Conservation (phyloP, 2,888 invertebrate genomes). For the Hedychridium roseum region DNA sequence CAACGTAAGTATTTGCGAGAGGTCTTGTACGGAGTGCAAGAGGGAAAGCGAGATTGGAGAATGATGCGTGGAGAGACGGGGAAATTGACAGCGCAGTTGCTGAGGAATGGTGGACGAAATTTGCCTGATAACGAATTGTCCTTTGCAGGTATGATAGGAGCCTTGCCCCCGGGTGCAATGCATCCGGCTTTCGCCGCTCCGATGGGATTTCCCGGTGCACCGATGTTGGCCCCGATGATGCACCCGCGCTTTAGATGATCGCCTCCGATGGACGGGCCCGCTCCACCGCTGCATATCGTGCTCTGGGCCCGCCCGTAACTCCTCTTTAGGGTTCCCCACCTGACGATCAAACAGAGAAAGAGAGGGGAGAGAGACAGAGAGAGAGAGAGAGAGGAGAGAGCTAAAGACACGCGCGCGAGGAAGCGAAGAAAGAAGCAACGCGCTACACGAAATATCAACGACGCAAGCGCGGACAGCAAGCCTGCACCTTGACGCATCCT, state of each 20-base stretch:
- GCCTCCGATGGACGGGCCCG: conserved; percentile 67
- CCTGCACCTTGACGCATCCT: conserved; percentile 41
- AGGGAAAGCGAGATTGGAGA: not conserved
- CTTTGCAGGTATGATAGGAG: conserved; percentile 64
- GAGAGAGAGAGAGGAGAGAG: conserved; percentile 13
- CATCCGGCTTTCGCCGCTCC: conserved; percentile 66
- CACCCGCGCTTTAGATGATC: conserved; percentile 90
- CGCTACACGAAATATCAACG: conserved; percentile 32
- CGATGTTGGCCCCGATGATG: conserved; percentile 74
- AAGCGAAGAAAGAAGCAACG: conserved; percentile 12
- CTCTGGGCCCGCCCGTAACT: conserved; percentile 68
- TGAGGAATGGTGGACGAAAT: not conserved
- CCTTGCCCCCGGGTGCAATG: conserved; percentile 65
- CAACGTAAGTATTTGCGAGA: conserved; percentile 42
- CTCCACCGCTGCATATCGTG: conserved; percentile 67
- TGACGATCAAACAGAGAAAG: conserved; percentile 16
- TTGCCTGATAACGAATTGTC: conserved; percentile 17
- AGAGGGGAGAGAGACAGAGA: conserved; percentile 10
- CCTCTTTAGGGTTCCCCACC: conserved; percentile 36
- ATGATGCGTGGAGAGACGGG: conserved; percentile 1
- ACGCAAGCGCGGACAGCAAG: conserved; percentile 8
- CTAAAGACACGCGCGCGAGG: conserved; percentile 20
- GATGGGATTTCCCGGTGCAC: conserved; percentile 66
- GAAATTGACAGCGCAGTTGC: not conserved
- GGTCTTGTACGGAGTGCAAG: conserved; percentile 1